Evolutionary conservation across 2,888 invertebrate species (phyloP).

Genomic region (Frankliniella fusca): DNA sequence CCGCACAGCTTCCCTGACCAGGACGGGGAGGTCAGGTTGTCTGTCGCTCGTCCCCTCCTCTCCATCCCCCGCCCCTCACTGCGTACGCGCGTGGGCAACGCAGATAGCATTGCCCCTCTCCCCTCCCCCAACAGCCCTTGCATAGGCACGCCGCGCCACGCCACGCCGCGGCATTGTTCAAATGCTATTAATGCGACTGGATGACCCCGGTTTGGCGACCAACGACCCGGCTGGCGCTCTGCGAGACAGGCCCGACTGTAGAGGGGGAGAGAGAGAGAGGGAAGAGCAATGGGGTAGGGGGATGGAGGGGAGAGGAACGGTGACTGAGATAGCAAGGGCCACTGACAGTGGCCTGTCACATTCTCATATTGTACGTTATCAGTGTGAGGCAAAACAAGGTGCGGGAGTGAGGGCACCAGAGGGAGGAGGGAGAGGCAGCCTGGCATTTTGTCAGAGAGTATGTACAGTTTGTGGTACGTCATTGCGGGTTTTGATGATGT

Average conservation of each 20-base stretch:
- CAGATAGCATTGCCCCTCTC: not conserved
- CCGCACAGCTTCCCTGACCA: not conserved
- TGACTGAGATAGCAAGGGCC: not conserved
- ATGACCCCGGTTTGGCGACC: constrained; percentile 2
- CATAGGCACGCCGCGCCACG: not conserved
- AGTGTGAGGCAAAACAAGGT: not conserved
- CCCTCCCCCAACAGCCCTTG: not conserved
- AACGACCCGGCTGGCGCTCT: not conserved
- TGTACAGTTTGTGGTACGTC: too few species aligned
- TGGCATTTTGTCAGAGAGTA: too few species aligned
- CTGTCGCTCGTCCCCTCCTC: too few species aligned
- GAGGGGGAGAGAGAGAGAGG: not conserved
- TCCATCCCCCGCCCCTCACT: not conserved
- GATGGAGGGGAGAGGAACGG: not conserved
- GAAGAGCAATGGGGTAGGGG: not conserved
- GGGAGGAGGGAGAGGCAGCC: too few species aligned
- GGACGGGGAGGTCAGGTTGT: too few species aligned
- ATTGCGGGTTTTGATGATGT: too few species aligned
- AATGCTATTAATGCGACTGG: not conserved
- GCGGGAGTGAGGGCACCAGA: too few species aligned
- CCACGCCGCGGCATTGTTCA: constrained; percentile 1
- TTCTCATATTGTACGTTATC: constrained; percentile 10
- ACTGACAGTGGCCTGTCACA: not conserved
- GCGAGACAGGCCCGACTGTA: not conserved
- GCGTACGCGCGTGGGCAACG: not conserved